These are phyloP conservation scores for Myripristis murdjan DNA, from an alignment of 2,797 vertebrate species.

Conservation along the genomic window DNA sequence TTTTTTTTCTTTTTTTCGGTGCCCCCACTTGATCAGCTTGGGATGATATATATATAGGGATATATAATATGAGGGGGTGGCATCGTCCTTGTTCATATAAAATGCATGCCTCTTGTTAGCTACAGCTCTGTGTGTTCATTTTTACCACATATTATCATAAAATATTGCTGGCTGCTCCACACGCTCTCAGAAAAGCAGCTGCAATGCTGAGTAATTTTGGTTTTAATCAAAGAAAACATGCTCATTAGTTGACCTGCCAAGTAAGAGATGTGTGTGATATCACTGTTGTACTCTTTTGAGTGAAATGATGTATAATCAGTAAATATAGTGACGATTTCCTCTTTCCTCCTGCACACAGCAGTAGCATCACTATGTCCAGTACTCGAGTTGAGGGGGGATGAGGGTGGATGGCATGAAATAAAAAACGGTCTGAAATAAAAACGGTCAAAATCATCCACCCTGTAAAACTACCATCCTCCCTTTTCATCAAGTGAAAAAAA, in stretches of 20 bases:
- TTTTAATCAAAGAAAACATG: slow-evolving; percentile 12
- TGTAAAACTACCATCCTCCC: too few relatives aligned
- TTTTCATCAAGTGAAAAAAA: too few relatives aligned
- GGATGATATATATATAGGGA: background rate
- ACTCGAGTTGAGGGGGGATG: too few relatives aligned
- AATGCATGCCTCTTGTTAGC: slow-evolving; percentile 11
- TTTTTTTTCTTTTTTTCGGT: background rate
- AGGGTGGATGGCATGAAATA: too few relatives aligned
- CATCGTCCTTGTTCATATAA: slow-evolving; percentile 13
- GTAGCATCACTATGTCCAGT: slow-evolving; percentile 1
- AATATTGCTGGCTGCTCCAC: background rate
- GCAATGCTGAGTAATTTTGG: slow-evolving; percentile 9
- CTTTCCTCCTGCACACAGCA: slow-evolving; percentile 11
- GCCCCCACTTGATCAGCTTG: slow-evolving; percentile 1
- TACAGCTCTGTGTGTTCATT: slow-evolving; percentile 22
- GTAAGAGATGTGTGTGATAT: background rate
- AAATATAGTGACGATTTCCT: background rate
- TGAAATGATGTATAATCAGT: slow-evolving; percentile 9
- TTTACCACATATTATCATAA: background rate
- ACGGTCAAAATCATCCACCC: too few relatives aligned
- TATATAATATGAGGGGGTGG: background rate
- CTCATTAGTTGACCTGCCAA: background rate
- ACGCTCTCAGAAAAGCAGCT: slow-evolving; percentile 6
- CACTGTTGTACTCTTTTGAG: background rate
- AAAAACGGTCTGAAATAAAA: too few relatives aligned